Conservation (phyloP, 2,113 vertebrate genomes). For the Emberiza fucata region DNA sequence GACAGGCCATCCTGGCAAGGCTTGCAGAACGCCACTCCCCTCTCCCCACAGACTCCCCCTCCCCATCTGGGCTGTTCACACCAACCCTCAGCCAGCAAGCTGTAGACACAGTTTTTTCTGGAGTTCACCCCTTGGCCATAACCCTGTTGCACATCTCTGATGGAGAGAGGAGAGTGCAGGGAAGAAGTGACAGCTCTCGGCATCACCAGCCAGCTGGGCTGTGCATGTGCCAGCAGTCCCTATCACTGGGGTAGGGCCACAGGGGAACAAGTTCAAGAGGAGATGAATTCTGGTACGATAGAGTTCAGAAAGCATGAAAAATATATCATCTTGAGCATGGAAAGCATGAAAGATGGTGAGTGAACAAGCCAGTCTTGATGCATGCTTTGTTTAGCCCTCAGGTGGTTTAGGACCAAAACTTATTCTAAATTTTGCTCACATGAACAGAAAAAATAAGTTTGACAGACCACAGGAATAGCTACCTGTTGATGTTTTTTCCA, state of each 20-base stretch:
- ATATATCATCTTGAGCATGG: background rate
- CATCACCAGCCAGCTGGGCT: background rate
- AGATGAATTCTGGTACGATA: background rate
- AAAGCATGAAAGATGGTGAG: background rate
- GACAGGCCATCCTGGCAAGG: fast-evolving
- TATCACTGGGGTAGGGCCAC: fast-evolving
- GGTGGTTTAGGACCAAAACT: background rate
- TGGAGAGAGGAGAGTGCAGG: background rate
- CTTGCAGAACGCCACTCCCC: background rate
- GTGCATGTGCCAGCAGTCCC: background rate
- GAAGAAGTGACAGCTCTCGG: background rate
- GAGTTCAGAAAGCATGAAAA: background rate
- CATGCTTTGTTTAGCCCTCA: background rate
- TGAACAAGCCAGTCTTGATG: background rate
- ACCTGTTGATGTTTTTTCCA: background rate
- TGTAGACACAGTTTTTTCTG: fast-evolving
- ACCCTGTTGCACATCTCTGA: background rate
- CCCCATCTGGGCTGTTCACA: background rate
- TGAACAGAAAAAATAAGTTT: background rate
- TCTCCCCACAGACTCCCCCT: background rate
- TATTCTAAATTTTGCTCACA: background rate
- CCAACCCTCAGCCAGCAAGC: background rate
- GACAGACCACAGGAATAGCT: background rate
- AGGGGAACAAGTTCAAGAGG: background rate
- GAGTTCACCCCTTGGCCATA: background rate